Conservation (phyloP, 2,113 vertebrate genomes). For the Labrus mixtus region DNA sequence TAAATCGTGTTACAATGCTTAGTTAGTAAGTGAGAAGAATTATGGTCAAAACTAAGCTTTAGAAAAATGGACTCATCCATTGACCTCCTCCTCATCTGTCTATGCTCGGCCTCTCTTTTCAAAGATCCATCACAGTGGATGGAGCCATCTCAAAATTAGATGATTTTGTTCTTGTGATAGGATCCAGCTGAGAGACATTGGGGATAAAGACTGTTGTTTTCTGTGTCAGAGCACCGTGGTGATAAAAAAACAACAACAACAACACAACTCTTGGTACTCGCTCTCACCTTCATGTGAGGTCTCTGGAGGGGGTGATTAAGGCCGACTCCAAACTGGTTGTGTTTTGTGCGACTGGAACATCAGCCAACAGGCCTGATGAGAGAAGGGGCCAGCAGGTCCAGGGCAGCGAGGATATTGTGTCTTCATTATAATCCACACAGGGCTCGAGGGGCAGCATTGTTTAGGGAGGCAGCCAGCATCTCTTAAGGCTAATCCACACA, state of each 20-base stretch:
- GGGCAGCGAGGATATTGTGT: constrained; percentile 65
- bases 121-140: neutral
- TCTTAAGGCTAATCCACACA: constrained; percentile 58
- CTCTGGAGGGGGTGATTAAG: constrained; percentile 62
- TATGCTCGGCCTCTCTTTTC: neutral
- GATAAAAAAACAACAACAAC: constrained; percentile 1
- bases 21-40: neutral
- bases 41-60: too few species aligned
- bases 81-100: neutral
- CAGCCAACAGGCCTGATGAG: constrained; percentile 46
- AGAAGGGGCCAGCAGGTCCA: constrained; percentile 44
- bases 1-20: neutral
- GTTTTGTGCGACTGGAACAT: constrained; percentile 30
- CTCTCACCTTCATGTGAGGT: constrained; percentile 38
- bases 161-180: neutral
- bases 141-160: neutral
- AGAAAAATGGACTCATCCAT: neutral
- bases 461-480: constrained; percentile 61
- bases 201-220: constrained; percentile 27
- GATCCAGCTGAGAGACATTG: neutral
- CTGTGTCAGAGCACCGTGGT: constrained; percentile 22
- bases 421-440: constrained; percentile 75
- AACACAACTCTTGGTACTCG: neutral
- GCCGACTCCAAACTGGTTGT: constrained; percentile 38
- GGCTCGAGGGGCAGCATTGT: constrained; percentile 62